phyloP scores from a whole-genome alignment of 2,113 vertebrate species.

The Diadophis punctatus region DNA sequence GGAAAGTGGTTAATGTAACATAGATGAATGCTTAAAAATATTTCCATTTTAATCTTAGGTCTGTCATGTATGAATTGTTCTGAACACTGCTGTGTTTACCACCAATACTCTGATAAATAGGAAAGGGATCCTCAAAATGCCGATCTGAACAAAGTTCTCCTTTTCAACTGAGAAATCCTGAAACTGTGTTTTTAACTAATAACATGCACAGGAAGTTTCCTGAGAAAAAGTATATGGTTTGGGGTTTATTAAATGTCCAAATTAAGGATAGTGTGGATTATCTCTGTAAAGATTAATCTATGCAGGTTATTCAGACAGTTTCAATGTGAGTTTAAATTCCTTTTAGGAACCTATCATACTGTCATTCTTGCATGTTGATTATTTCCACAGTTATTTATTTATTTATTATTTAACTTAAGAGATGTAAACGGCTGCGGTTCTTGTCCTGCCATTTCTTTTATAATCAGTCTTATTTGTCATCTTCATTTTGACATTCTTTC shows the following conservation, averaged over 20 bases:
- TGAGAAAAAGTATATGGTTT: conserved; percentile 9
- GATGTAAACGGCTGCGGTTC: conserved; percentile 23
- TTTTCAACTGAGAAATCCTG: not conserved
- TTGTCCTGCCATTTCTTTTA: conserved; percentile 18
- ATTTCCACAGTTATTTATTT: not conserved
- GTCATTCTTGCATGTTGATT: not conserved
- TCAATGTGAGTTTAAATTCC: conserved; percentile 18
- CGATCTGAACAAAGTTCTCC: conserved; percentile 10
- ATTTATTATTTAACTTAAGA: not conserved
- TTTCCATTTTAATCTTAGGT: not conserved
- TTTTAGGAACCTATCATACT: conserved; percentile 5
- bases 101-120: not conserved
- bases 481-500: conserved; percentile 51
- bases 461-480: conserved; percentile 37
- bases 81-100: not conserved
- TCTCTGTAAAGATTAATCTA: not conserved
- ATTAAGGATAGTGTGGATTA: not conserved
- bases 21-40: conserved; percentile 31
- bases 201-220: conserved; percentile 5
- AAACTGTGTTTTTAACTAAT: not conserved
- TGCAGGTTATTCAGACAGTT: conserved; percentile 2
- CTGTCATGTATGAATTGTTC: not conserved
- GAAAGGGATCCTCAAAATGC: conserved; percentile 12
- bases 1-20: conserved; percentile 21
- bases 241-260: not conserved